These are phyloP conservation scores for Nasua narica DNA, from an alignment of 2,797 vertebrate species.

Conservation along the genomic window DNA sequence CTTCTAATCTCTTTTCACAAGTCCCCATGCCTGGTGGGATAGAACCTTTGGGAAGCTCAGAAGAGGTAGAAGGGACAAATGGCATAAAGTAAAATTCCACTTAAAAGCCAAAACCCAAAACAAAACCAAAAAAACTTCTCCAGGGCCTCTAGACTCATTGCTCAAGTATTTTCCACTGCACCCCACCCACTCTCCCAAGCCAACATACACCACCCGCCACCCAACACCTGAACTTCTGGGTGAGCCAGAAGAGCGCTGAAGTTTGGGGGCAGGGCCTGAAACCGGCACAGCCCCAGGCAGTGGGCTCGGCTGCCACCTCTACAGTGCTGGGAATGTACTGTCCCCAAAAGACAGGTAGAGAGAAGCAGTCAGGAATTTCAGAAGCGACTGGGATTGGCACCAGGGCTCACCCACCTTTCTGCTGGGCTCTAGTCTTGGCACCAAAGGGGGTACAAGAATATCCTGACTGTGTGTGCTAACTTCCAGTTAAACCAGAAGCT, in stretches of 20 bases:
- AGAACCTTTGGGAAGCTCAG: not conserved
- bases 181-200: constrained; percentile 37
- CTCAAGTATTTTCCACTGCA: constrained; percentile 40
- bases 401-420: not conserved
- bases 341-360: not conserved
- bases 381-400: not conserved
- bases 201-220: constrained; percentile 23
- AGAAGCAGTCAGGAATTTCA: not conserved
- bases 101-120: not conserved
- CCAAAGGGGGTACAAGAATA: not conserved
- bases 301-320: not conserved
- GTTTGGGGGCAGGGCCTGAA: constrained; percentile 22
- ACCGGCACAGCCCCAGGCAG: not conserved
- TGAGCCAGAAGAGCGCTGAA: constrained; percentile 57
- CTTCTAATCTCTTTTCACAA: not conserved
- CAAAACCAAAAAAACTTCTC: not conserved
- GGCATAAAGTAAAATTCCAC: constrained; percentile 35
- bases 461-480: constrained; percentile 7
- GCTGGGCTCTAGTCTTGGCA: not conserved
- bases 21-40: not conserved
- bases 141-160: constrained; percentile 26
- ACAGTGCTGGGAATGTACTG: not conserved
- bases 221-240: constrained; percentile 73
- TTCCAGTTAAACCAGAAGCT: constrained; percentile 71
- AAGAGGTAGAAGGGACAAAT: not conserved